Conservation (phyloP, 30 jellyfish, hydroid and myxozoan genomes). For the Aurelia coerulea region DNA sequence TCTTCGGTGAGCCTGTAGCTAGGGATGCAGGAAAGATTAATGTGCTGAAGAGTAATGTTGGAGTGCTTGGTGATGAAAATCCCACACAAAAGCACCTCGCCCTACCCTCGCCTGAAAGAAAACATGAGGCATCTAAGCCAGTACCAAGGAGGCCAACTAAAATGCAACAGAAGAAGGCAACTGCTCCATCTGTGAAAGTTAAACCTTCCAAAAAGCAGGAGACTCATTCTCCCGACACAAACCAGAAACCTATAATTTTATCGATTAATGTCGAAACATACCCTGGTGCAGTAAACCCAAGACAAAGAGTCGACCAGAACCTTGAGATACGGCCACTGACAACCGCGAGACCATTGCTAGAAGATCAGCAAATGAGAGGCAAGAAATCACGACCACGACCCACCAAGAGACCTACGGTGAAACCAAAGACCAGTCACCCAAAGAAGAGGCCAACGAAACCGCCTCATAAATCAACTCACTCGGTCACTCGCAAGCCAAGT, state of each 20-base stretch:
- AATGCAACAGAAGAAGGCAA: slow-evolving; percentile 16
- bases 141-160: slow-evolving; percentile 1
- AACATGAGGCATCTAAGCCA: background rate
- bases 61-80: slow-evolving; percentile 54
- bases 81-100: background rate
- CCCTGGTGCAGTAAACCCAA: slow-evolving; percentile 34
- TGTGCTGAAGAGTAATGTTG: slow-evolving; percentile 24
- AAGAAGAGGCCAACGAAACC: slow-evolving; percentile 11
- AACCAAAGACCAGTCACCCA: background rate
- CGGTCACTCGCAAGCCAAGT: slow-evolving; percentile 12
- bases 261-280: slow-evolving; percentile 79
- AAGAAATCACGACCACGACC: background rate
- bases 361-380: background rate
- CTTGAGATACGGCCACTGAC: slow-evolving; percentile 51
- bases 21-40: background rate
- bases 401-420: slow-evolving; percentile 34
- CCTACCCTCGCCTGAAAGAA: background rate
- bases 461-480: background rate
- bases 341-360: slow-evolving; percentile 53
- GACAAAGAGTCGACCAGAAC: slow-evolving; percentile 26
- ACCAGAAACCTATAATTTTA: slow-evolving; percentile 57
- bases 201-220: slow-evolving; percentile 11
- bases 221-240: background rate
- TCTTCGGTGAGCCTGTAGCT: slow-evolving; percentile 37
- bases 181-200: background rate